phyloP scores from a whole-genome alignment of 2,113 vertebrate genomes.

The Ammodytes dubius region DNA sequence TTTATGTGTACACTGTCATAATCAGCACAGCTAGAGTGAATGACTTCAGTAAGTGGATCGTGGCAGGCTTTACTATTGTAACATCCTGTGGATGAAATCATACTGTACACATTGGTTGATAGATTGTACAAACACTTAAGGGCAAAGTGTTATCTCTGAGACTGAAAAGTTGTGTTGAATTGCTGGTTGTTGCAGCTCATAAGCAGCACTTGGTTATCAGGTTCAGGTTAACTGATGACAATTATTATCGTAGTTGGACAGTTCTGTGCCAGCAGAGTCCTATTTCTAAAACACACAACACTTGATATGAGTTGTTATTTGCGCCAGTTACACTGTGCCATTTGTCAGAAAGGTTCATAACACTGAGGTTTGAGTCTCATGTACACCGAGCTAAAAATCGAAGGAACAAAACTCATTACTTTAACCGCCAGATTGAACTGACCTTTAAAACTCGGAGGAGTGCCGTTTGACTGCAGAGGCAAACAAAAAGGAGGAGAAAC shows the following conservation, averaged over 20 bases:
- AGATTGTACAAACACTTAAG: conserved; percentile 80
- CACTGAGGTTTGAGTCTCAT: conserved; percentile 53
- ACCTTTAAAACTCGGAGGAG: conserved; percentile 51
- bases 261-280: conserved; percentile 70
- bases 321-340: conserved; percentile 50
- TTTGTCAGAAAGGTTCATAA: conserved; percentile 47
- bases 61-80: conserved; percentile 36
- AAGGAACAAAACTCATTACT: conserved; percentile 33
- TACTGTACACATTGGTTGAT: conserved; percentile 61
- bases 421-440: conserved; percentile 40
- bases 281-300: conserved; percentile 41
- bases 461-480: conserved; percentile 46
- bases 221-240: conserved; percentile 61
- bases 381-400: conserved; percentile 41
- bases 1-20: conserved; percentile 21
- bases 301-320: conserved; percentile 47
- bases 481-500: conserved; percentile 48
- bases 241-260: conserved; percentile 51
- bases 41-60: conserved; percentile 21
- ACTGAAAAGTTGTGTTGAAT: conserved; percentile 67
- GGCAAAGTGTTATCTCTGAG: conserved; percentile 80
- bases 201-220: conserved; percentile 80
- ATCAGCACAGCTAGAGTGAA: conserved; percentile 16
- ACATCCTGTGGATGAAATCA: conserved; percentile 55
- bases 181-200: conserved; percentile 83